Base-by-base conservation (phyloP, 2,888 invertebrate species). In the Agrotis puta region DNA sequence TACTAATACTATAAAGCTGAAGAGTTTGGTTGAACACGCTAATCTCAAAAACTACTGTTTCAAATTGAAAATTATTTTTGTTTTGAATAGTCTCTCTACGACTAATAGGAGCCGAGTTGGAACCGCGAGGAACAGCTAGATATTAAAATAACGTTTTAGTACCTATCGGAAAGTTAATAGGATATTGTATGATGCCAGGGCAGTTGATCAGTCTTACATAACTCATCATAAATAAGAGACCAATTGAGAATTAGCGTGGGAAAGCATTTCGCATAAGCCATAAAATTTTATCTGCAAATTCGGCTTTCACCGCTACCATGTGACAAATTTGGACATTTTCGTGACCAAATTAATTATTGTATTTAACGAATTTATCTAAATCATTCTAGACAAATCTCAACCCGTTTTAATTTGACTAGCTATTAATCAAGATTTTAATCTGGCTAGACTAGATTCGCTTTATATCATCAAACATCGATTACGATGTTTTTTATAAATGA, bases 231-330 rank as follows among this genome's bases (percentile, higher is more conserved):
- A 78, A 68, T 50, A 74, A 74, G 58, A 62, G 51, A 43, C 68
- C 54, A 57, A 57, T 59, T 56, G 22, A 74, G 69, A 64, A 53
- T 75, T 53, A 57, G 77, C 62, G 79, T 79, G 67, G 81, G 81
- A 67, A 45, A 63, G 27, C 54, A 51, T 61, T 67, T 67, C 39
- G 72, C 51, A 57, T 48, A 51, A 68, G 54, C 33, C 7, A 58
- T 75, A 57, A 57, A 70, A 59, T 33, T 39, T 43, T 59, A 59
- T n/a, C 20, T 20, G 51, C 61, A 61, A 50, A 82, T 82, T 71
- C 75, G 79, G 65, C 82, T 81, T 81, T 81, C 81, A 75, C 79
- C 70, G 39, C 7, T 64, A 22, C 39, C 22, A 27, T 69, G 64
- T 27, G 53, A 64, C 75, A 65, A 45, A 61, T 67, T 54, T 39